Conservation (phyloP, 2,113 vertebrate species). For the Bothrops jararaca region DNA sequence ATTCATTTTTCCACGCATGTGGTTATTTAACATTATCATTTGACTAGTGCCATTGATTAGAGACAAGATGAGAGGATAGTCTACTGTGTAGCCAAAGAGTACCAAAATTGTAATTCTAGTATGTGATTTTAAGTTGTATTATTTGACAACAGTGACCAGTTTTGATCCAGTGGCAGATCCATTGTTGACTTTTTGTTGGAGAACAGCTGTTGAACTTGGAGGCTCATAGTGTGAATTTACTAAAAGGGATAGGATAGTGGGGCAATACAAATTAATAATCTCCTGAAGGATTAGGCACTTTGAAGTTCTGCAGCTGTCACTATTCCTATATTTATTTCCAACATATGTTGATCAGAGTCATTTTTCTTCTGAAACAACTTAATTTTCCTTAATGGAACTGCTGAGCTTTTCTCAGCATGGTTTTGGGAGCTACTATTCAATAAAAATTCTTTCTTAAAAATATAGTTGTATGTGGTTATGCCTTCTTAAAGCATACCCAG, state of each 20-base stretch:
- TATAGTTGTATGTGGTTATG: background rate
- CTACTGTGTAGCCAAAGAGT: background rate
- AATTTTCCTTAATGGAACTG: constrained; percentile 14
- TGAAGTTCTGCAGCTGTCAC: constrained; percentile 61
- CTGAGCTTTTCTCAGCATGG: background rate
- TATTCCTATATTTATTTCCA: constrained; percentile 36
- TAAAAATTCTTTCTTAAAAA: background rate
- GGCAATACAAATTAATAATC: constrained; percentile 33
- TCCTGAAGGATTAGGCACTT: constrained; percentile 50
- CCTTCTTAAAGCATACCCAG: background rate
- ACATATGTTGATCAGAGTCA: constrained; percentile 43
- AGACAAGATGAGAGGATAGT: background rate
- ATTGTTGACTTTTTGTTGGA: constrained; percentile 11
- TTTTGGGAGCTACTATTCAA: background rate
- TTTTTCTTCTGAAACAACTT: constrained; percentile 45
- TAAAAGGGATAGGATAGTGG: constrained; percentile 39
- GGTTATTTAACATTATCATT: background rate
- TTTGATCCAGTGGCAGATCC: constrained; percentile 16
- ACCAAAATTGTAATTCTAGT: background rate
- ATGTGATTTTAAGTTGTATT: background rate
- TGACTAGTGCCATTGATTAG: background rate
- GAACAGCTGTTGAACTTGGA: constrained; percentile 45
- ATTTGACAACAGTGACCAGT: background rate
- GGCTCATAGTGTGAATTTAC: constrained; percentile 42
- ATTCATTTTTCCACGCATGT: background rate